Conservation (phyloP, 2,797 vertebrate species). For the Chrosomus eos region DNA sequence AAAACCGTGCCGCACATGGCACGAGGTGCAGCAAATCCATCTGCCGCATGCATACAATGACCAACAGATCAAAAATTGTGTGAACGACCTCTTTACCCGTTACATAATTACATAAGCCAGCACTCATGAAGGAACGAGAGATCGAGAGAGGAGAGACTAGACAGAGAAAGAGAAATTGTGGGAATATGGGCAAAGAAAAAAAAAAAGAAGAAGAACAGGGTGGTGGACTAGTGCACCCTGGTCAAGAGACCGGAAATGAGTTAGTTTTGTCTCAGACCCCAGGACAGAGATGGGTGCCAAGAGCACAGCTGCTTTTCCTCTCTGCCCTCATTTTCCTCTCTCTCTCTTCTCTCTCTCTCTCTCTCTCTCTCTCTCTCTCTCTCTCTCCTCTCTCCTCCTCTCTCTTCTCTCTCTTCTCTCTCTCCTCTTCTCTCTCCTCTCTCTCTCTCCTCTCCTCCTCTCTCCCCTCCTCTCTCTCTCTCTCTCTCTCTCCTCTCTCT, state of each 20-base stretch:
- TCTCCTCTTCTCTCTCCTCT: conserved; percentile 19
- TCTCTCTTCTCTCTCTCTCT: no score
- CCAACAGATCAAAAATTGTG: neutral
- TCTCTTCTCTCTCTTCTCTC: conserved; percentile 28
- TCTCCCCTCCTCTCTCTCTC: no score
- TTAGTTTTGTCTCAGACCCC: conserved; percentile 57
- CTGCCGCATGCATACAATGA: neutral
- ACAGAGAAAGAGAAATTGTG: neutral
- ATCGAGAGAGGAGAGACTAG: neutral
- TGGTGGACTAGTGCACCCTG: conserved; percentile 55
- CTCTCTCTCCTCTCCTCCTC: no score
- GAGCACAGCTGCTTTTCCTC: conserved; percentile 58
- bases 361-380: conserved; percentile 14
- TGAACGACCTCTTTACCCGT: neutral
- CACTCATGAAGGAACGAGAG: neutral
- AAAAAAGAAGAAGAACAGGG: conserved; percentile 4
- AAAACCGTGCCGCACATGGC: conserved; percentile 8
- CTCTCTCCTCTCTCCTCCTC: conserved; percentile 28
- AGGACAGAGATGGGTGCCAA: conserved; percentile 57
- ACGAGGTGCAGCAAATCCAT: neutral
- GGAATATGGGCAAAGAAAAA: conserved; percentile 7
- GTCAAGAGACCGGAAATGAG: conserved; percentile 72
- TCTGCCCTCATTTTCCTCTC: conserved; percentile 53
- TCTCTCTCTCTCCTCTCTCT: conserved; percentile 30
- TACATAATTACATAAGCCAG: conserved; percentile 36